Conservation (phyloP, 2,888 invertebrate genomes). For the Gnatocerus cornutus region DNA sequence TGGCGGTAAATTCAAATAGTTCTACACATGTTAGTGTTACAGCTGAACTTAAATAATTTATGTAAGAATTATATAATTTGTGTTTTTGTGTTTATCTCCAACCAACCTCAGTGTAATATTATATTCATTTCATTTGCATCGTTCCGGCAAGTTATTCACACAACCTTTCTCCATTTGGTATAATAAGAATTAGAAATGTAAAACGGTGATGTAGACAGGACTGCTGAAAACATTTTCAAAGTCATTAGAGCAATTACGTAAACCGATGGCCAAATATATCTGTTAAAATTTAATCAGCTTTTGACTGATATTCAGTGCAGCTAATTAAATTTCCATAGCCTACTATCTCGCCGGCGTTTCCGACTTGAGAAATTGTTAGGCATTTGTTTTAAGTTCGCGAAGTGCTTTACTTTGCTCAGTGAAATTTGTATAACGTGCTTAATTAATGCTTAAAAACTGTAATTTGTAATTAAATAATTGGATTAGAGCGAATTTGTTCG, state of each 20-base stretch:
- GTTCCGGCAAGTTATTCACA: too few species aligned
- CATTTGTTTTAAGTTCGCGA: conserved; percentile 61
- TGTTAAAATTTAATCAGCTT: conserved; percentile 65
- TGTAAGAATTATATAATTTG: too few species aligned
- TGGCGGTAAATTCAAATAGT: too few species aligned
- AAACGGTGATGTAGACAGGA: conserved; percentile 10
- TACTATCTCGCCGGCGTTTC: conserved; percentile 55
- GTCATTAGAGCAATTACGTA: conserved; percentile 36
- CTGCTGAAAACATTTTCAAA: conserved; percentile 36
- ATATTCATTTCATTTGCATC: too few species aligned
- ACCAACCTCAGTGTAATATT: too few species aligned
- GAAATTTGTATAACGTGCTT: conserved; percentile 62
- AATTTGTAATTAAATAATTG: conserved; percentile 64
- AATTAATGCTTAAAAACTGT: conserved; percentile 64
- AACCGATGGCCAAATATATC: conserved; percentile 60
- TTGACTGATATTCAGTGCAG: conserved; percentile 63
- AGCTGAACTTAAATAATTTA: too few species aligned
- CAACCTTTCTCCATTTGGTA: too few species aligned
- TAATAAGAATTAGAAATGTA: conserved; percentile 3
- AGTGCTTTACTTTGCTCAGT: conserved; percentile 56
- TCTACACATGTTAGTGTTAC: too few species aligned
- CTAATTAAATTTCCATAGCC: conserved; percentile 65
- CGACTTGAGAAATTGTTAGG: conserved; percentile 63
- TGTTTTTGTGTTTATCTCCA: too few species aligned
- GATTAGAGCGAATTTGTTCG: conserved; percentile 58